Percentiles rank a stretch among this genome's conserved stretches.
phyloP scores from a whole-genome alignment of 1,140 invertebrate genomes.

The Cotesia vestalis region DNA sequence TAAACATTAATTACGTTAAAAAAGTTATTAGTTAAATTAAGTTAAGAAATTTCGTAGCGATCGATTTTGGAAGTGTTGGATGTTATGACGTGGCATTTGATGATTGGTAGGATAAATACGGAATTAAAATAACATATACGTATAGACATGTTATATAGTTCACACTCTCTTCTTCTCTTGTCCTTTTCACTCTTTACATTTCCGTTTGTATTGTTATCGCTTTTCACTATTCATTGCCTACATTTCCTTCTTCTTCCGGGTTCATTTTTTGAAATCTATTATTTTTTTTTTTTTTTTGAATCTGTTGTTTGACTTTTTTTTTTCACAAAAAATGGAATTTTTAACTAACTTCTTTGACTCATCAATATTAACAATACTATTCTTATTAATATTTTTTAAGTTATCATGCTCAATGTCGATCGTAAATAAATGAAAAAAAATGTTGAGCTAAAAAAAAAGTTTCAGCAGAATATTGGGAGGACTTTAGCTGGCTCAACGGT shows the following conservation, averaged over 20 bases:
- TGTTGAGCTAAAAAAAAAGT: neutral
- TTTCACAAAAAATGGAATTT: neutral
- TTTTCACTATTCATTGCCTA: conserved; percentile 29
- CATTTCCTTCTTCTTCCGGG: conserved; percentile 33
- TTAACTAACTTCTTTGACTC: neutral
- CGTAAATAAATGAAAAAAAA: neutral
- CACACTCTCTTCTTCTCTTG: neutral
- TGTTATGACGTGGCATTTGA: conserved; percentile 26
- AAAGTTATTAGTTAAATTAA: conserved; percentile 17
- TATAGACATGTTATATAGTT: conserved; percentile 21
- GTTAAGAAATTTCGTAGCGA: conserved; percentile 13
- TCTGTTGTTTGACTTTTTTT: neutral
- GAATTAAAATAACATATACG: conserved; percentile 2
- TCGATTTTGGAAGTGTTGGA: conserved; percentile 31
- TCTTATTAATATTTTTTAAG: no score
- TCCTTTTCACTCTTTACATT: conserved; percentile 33
- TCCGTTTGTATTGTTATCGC: conserved; percentile 35
- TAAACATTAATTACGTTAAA: conserved; percentile 2
- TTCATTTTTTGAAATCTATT: conserved; percentile 22
- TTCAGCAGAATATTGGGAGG: conserved; percentile 34
- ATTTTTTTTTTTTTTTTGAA: neutral
- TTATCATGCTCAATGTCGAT: neutral
- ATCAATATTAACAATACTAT: no score
- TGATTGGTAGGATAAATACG: conserved; percentile 27
- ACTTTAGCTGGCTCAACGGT: conserved; percentile 23